Percentiles rank a stretch among this genome's conserved stretches.
phyloP scores from a whole-genome alignment of 2,888 invertebrate species.

The Elegia similella region DNA sequence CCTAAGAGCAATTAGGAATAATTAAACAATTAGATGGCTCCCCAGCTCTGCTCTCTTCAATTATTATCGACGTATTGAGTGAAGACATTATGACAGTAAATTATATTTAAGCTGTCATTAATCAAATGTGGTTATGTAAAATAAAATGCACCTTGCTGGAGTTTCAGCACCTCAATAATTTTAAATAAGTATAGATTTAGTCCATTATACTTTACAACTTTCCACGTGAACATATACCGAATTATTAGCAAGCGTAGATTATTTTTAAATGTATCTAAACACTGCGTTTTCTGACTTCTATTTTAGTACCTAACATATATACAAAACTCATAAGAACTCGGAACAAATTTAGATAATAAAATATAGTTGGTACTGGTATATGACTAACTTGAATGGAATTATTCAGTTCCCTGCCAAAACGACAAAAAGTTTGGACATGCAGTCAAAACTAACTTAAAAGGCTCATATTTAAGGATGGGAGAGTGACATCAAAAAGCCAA shows the following conservation, averaged over 20 bases:
- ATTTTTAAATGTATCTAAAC: too few species aligned
- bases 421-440: background rate
- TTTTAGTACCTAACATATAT: too few species aligned
- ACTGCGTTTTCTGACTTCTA: too few species aligned
- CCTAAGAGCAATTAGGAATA: conserved; percentile 45
- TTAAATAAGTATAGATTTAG: too few species aligned
- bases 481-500: conserved; percentile 3
- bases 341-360: background rate
- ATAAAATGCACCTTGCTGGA: too few species aligned
- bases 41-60: background rate
- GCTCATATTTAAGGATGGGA: conserved; percentile 27
- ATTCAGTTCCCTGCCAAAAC: conserved; percentile 8
- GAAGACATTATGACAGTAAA: background rate
- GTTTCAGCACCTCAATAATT: too few species aligned
- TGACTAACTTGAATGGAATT: background rate
- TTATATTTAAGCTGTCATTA: too few species aligned
- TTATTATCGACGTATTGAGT: background rate
- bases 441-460: background rate
- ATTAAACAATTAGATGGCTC: conserved; percentile 53
- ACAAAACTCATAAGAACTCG: too few species aligned
- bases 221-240: too few species aligned
- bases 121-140: too few species aligned
- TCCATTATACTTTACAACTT: too few species aligned
- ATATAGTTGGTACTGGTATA: background rate
- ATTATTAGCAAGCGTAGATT: too few species aligned